Evolutionary conservation across 53 echinoderm and acorn worm species (phyloP).

Genomic region (Paracentrotus lividus): DNA sequence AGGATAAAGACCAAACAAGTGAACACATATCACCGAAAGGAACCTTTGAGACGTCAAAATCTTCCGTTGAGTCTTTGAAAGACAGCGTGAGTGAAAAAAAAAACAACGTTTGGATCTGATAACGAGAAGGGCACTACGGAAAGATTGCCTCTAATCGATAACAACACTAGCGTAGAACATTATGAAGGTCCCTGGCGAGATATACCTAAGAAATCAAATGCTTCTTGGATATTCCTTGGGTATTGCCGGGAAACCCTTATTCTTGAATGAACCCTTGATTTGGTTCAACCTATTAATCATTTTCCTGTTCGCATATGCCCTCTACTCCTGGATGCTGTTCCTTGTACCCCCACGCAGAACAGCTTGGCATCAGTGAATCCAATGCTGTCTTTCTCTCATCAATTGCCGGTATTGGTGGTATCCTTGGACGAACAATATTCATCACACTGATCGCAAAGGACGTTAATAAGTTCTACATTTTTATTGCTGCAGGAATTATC

Average conservation of each 20-base stretch:
- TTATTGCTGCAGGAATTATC: neutral
- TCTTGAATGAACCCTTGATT: constrained; percentile 1
- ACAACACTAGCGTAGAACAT: neutral
- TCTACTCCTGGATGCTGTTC: constrained; percentile 23
- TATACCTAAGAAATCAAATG: neutral
- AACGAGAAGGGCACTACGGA: neutral
- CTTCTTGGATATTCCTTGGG: neutral
- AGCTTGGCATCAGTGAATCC: constrained; percentile 2
- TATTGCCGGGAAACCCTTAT: neutral
- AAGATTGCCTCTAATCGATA: neutral
- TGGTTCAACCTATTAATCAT: neutral
- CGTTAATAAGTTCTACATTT: neutral
- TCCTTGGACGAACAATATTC: constrained; percentile 17
- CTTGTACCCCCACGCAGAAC: constrained; percentile 43
- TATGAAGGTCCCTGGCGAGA: neutral
- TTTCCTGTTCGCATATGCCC: neutral
- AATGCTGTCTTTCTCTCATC: constrained; percentile 22
- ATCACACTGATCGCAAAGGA: neutral
- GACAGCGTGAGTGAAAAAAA: no score
- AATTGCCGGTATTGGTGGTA: constrained; percentile 22
- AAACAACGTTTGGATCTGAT: neutral
- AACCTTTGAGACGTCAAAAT: no score
- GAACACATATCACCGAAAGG: neutral
- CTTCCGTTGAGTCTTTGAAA: no score
- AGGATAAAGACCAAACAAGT: neutral